Evolutionary conservation across 2,113 vertebrate species (phyloP), one percentile per base, ranked within the genome.

Genomic region (Ahaetulla prasina): DNA sequence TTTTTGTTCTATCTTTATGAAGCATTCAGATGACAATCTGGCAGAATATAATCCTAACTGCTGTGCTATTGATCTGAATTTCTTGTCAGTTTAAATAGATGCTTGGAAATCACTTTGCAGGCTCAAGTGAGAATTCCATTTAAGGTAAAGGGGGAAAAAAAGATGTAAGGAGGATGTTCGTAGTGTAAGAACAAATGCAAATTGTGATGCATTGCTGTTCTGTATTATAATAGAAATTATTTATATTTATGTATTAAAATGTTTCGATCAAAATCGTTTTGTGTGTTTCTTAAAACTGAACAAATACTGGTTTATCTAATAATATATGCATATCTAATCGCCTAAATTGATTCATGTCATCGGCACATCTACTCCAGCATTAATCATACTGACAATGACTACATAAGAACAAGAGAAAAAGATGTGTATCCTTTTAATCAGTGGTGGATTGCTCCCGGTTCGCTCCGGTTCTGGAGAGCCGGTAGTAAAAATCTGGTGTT

Each of bases 171-270:
- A 95, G 47, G 30, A 35, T 94, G 74, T 47, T 86, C 88, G 1
- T 94, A 80, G 3, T 52, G 12, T 60, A 85, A 52, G 25, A 43
- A 47, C 85, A 0, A 93, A 57, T 89, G 92, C 80, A 50, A 20
- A 35, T 90, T 92, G 49, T 57, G 1, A 25, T 95, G 89, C 93
- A 89, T 30, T 11, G 90, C 52, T 94, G 92, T 90, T 68, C 57
- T 74, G 50, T 84, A 92, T 87, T 63, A 47, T 84, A 39, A 57
- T 74, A 92, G 0, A 0, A 55, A 86, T 45, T 93, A 68, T 94
- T 63, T 95, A 94, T 96, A 27, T 96, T 85, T 54, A 54, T 94
- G 94, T 94, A 97, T 93, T 91, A 91, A 95, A 91, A 63, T 2
- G 43, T 93, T 47, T 16, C 93, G 88, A 94, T 84, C 88, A 95